A percentile compares a stretch with the other conserved stretches of the same genome.
These are phyloP conservation scores for Capreolus pygargus DNA, from an alignment of 2,113 vertebrate species.

Conservation along the genomic window DNA sequence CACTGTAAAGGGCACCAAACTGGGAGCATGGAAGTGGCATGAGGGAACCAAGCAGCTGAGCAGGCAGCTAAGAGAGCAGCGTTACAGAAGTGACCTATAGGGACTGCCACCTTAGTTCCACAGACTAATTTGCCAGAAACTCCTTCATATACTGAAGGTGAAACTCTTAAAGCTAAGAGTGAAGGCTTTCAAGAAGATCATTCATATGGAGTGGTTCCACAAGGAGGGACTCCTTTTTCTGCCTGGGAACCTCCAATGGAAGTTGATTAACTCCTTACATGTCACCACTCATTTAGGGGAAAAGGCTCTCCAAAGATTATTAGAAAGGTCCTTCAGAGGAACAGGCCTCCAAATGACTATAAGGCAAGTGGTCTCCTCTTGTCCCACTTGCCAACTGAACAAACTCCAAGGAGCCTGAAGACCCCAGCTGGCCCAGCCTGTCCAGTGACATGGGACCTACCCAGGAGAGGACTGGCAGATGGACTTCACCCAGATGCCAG, in stretches of 20 bases:
- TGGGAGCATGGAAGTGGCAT: fast-evolving
- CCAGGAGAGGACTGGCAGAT: background rate
- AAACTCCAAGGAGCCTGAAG: fast-evolving
- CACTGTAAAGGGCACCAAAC: background rate
- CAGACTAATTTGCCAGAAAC: background rate
- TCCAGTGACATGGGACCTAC: background rate
- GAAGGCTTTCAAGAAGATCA: background rate
- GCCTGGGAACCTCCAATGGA: background rate
- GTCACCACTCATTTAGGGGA: background rate
- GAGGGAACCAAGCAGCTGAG: background rate
- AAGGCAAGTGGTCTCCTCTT: background rate
- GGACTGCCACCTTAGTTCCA: background rate
- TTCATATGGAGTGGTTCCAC: background rate
- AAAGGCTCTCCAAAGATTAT: background rate
- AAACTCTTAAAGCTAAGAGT: background rate
- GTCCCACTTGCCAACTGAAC: background rate
- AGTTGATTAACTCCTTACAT: background rate
- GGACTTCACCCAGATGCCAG: background rate
- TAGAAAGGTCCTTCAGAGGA: background rate
- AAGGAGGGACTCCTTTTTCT: background rate
- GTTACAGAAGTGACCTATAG: background rate
- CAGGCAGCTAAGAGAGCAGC: background rate
- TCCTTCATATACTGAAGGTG: background rate
- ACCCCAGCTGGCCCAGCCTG: background rate
- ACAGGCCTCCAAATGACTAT: background rate